Base-by-base conservation (phyloP, 2,888 invertebrate genomes). In the Eilema griseolum region DNA sequence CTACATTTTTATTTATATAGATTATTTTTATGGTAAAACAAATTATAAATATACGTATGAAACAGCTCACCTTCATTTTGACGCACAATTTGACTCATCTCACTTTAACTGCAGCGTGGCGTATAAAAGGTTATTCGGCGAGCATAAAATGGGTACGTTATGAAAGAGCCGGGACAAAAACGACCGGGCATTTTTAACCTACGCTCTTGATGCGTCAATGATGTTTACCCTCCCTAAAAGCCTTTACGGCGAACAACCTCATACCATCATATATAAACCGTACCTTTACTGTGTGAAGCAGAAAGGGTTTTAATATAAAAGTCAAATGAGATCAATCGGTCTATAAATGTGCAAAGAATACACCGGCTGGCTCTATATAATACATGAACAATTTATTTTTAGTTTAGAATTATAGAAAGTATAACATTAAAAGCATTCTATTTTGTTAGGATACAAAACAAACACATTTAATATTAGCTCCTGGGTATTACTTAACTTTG, bases 191-290 rank as follows among this genome's bases (percentile, higher is more conserved):
- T 90, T 92, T 92, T 91, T 88, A 89, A 89, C 89, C 87, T 84
- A 82, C 85, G 80, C 82, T 81, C 82, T 84, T 87, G 88, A 91
- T 88, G 92, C 92, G 89, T 90, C 93, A 89, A 92, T 90, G 92
- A 90, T 93, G 90, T 93, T 93, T 94, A 88, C 92, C 87, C 87
- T 88, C 83, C 87, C 90, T 93, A 93, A 94, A 94, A 94, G 93
- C 92, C 88, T 90, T 82, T 84, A 83, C 85, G 79, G 76, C 75
- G 78, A 84, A 85, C 79, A 77, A 81, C 81, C 82, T 83, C 84
- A 84, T 85, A 86, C 83, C 82, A 28, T 37, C 61, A 63, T 70
- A 75, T 74, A 73, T 84, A 81, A 70, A 73, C 74, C 74, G 60
- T 76, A 69, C 41, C 41, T 41, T 16, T 82, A 82, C 85, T 82